Evolutionary conservation across 2,888 invertebrate genomes (phyloP), one percentile per base, ranked within the genome.

Genomic region (Acanthopleura granulata): DNA sequence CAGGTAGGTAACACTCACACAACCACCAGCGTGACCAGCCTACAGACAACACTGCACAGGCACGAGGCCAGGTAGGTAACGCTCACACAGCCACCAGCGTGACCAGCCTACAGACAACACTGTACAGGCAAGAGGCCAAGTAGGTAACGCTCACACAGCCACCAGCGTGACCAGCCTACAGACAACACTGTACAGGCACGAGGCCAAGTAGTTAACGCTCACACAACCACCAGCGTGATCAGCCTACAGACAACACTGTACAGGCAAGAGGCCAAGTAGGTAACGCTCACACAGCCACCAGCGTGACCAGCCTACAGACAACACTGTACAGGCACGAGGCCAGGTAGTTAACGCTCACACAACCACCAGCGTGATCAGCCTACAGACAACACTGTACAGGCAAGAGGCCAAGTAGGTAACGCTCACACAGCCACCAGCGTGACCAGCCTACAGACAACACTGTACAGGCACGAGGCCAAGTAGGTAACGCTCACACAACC

Each of bases 21-120:
- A 0, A 95, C 95, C 9, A 94, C 95, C 50, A 94, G 95, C 57
- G 94, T 95, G 83, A 96, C 96, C 25, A 95, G 96, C 27, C 93
- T 96, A 74, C 97, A 97, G 91, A 95, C 96, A 74, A 95, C 96
- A 75, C 92, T 95, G 78, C 97, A 94, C 92, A 94, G 96, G 94
- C 96, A 92, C 91, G 91, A 91, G 80, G 91, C 91, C 27, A 88
- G 89, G 89, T 91, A 75, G 96, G 96, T 22, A 96, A 96, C 83
- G 95, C 95, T 9, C 94, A 94, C 87, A 93, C 95, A 0, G 95
- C 95, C 9, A 94, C 95, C 50, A 94, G 95, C 57, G 94, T 95
- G 83, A 96, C 96, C 25, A 95, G 96, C 27, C 93, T 96, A 74
- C 97, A 97, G 91, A 95, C 96, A 74, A 95, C 96, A 75, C 92